These are phyloP conservation scores for Plestiodon gilberti DNA, from an alignment of 2,113 vertebrate species.

Conservation along the genomic window DNA sequence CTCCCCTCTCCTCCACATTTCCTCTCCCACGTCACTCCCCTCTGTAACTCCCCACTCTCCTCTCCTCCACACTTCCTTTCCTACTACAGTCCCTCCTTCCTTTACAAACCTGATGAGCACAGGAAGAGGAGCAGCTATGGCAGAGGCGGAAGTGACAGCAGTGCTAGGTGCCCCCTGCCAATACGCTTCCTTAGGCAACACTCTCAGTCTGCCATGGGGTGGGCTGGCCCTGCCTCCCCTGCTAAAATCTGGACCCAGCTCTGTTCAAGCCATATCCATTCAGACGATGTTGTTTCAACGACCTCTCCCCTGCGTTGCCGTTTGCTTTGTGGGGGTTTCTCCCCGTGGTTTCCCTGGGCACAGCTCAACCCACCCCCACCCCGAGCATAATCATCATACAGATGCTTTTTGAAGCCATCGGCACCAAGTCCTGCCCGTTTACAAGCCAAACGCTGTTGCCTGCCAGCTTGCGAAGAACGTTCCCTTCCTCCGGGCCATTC, in stretches of 20 bases:
- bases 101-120: no score
- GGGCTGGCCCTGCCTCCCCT: not conserved
- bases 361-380: no score
- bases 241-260: not conserved
- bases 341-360: not conserved
- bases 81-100: no score
- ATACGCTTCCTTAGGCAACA: no score
- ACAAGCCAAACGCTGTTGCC: not conserved
- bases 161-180: no score
- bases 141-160: no score
- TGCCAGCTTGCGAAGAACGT: not conserved
- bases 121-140: no score
- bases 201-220: not conserved
- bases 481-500: not conserved
- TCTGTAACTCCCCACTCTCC: no score
- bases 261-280: not conserved
- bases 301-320: not conserved
- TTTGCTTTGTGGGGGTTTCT: not conserved
- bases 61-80: no score
- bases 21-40: no score
- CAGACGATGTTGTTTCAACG: not conserved
- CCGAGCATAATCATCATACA: not conserved
- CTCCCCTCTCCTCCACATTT: no score
- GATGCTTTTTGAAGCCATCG: not conserved
- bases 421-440: not conserved